Base-by-base conservation (phyloP, 1,140 invertebrate species). In the Eubasilissa regina region DNA sequence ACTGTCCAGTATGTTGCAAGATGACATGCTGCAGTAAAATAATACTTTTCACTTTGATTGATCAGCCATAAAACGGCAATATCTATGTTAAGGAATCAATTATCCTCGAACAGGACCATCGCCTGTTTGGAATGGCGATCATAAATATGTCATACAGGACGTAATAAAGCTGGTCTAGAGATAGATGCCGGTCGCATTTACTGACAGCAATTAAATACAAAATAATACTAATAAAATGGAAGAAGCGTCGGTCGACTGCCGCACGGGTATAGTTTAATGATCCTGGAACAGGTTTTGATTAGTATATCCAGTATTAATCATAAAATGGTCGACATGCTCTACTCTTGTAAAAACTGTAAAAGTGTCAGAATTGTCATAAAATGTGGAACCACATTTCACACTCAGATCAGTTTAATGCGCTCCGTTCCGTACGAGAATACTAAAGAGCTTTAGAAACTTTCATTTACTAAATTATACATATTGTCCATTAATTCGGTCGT, bases 121-220 rank as follows among this genome's bases (percentile, higher is more conserved):
- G 48, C 1, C 48, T 51, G 48, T 51, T 15, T n/a, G 7, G 60
- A 43, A 9, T 9, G 35, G 60, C 25, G 35, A 35, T 12, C 60
- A 64, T 64, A 64, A 64, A 64, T 25, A 64, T 64, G 60, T 64
- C 60, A 64, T 44, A 58, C 55, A 44, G 60, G 8, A 43, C 60
- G 60, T 35, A 25, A 64, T 64, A 64, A 64, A 44, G 19, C 60
- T 12, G 19, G 60, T 12, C 60, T 12, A 21, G 13, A 64, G 10
- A 64, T 35, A 35, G 25, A 35, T 35, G 6, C 25, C 60, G 13
- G 35, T 64, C 35, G 19, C 60, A 64, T 64, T 64, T 25, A 64
- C 19, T 35, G 19, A n/a, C 19, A 25, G 60, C 60, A 64, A 64
- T 64, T 64, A 64, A 64, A 64, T 64, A 64, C 60, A 64, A 64